Percentiles rank a stretch among this genome's conserved stretches.
Conservation (phyloP, 2,113 vertebrate genomes). For the Tupaia tana region DNA sequence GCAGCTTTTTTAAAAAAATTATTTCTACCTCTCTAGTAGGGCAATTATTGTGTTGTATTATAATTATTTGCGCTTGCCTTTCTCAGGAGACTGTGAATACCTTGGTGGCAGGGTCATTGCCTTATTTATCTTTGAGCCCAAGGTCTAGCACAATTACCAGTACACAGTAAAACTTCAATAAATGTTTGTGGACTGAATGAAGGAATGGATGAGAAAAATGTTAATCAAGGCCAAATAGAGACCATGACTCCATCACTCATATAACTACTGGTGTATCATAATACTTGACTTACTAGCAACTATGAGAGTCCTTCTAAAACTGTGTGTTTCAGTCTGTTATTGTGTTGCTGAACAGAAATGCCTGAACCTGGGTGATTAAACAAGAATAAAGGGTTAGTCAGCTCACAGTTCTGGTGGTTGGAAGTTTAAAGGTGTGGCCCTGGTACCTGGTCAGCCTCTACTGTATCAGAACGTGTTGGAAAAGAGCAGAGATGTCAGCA, state of each 20-base stretch:
- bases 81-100: slow-evolving; percentile 25
- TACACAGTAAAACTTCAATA: slow-evolving; percentile 43
- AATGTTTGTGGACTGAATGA: slow-evolving; percentile 6
- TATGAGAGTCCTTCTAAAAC: neutral
- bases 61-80: slow-evolving; percentile 57
- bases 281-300: neutral
- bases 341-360: too few species aligned
- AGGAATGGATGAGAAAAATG: slow-evolving; percentile 8
- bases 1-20: neutral
- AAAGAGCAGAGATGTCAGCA: too few species aligned
- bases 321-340: too few species aligned
- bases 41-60: slow-evolving; percentile 44
- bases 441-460: too few species aligned
- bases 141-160: slow-evolving; percentile 24
- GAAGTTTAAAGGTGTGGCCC: too few species aligned
- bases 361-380: too few species aligned
- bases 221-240: slow-evolving; percentile 3
- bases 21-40: neutral
- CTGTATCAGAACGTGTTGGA: too few species aligned
- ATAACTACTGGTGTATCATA: neutral
- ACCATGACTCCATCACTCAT: neutral
- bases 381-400: too few species aligned
- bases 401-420: too few species aligned
- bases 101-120: neutral
- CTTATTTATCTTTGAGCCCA: slow-evolving; percentile 39